Conservation (phyloP, 2,113 vertebrate species). For the Coracopsis vasa region DNA sequence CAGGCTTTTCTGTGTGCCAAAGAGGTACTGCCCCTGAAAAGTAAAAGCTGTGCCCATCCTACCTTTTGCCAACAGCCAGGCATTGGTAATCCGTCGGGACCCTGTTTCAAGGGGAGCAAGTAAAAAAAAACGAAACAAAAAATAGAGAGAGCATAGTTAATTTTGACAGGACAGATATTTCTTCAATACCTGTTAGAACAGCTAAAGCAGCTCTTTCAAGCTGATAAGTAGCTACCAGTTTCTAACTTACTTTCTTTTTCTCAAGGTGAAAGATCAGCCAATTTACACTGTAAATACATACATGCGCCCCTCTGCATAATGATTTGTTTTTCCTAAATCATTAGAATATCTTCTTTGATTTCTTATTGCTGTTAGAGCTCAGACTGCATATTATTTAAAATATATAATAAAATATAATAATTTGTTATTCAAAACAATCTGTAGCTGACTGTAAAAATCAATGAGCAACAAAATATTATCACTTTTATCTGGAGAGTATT, state of each 20-base stretch:
- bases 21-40: background rate
- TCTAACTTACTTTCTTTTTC: background rate
- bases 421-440: background rate
- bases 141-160: background rate
- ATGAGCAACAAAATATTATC: conserved; percentile 30
- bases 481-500: conserved; percentile 71
- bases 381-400: background rate
- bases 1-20: background rate
- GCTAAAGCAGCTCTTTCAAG: background rate
- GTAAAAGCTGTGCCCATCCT: conserved; percentile 35
- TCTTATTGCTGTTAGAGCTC: background rate
- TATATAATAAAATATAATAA: background rate
- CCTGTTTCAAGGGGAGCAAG: conserved; percentile 74
- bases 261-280: conserved; percentile 20
- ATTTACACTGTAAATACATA: background rate
- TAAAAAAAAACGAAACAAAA: background rate
- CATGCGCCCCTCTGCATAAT: background rate
- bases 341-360: background rate
- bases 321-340: background rate
- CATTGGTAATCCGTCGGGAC: conserved; percentile 98
- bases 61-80: conserved; percentile 99
- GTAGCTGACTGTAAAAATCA: background rate
- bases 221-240: background rate
- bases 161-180: background rate
- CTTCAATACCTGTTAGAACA: background rate